Evolutionary conservation across 2,113 vertebrate species (phyloP).

Genomic region (Bufo bufo): DNA sequence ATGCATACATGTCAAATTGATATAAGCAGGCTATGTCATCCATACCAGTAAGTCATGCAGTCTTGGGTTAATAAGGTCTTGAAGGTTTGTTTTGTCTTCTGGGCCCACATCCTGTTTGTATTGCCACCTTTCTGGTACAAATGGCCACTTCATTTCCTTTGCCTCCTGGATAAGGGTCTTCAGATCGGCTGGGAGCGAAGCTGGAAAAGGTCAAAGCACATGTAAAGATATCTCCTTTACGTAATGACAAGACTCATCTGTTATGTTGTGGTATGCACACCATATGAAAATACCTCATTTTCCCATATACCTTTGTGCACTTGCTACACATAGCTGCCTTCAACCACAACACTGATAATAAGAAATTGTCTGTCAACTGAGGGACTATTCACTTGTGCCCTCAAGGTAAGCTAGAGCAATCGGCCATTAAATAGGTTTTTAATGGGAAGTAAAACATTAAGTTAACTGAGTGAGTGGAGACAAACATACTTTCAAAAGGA

Average conservation of each 20-base stretch:
- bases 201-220: slow-evolving; percentile 80
- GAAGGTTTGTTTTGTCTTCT: slow-evolving; percentile 90
- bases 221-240: slow-evolving; percentile 65
- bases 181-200: slow-evolving; percentile 79
- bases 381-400: slow-evolving; percentile 68
- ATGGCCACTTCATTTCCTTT: slow-evolving; percentile 93
- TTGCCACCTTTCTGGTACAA: slow-evolving; percentile 96
- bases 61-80: slow-evolving; percentile 78
- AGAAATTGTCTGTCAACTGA: slow-evolving; percentile 62
- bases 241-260: slow-evolving; percentile 60
- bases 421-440: slow-evolving; percentile 71
- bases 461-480: slow-evolving; percentile 63
- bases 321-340: slow-evolving; percentile 60
- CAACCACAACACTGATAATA: slow-evolving; percentile 59
- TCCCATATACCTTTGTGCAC: slow-evolving; percentile 43
- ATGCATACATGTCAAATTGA: background rate
- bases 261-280: slow-evolving; percentile 60
- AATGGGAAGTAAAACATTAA: slow-evolving; percentile 65
- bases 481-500: slow-evolving; percentile 39
- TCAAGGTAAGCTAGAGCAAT: slow-evolving; percentile 70
- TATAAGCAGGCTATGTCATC: slow-evolving; percentile 55
- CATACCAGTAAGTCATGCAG: slow-evolving; percentile 85
- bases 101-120: slow-evolving; percentile 82
- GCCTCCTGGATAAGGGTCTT: slow-evolving; percentile 86
- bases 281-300: slow-evolving; percentile 36